Base-by-base conservation (phyloP, 1,140 invertebrate species). In the Megalopta genalis region DNA sequence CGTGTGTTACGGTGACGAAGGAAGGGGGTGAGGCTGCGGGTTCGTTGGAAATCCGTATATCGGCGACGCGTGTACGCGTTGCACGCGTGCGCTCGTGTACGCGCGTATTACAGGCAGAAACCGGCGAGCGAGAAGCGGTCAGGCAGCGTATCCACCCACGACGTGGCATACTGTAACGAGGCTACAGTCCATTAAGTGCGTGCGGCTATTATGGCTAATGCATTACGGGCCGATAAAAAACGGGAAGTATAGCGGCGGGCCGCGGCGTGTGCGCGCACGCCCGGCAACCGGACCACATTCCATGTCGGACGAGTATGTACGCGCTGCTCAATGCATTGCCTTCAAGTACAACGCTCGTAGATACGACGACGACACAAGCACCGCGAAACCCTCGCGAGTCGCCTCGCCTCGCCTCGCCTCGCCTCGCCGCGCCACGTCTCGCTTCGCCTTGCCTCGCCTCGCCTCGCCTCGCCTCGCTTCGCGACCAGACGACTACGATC, bases 261-360 rank as follows among this genome's bases (percentile, higher is more conserved):
- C 85, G 75, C 83, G 86, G 75, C 83, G 86, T 82, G 49, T 46
- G 82, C 86, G 73, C 86, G 73, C 87, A 71, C 76, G 73, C 78
- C 75, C 85, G 81, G 86, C 85, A 84, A 87, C 86, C 90, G 87
- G 91, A 92, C 91, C 90, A 91, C 91, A 92, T 92, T 92, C 91
- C 91, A 91, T 87, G 89, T 91, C 86, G 84, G 86, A 90, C 87
- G 86, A 88, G 88, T 89, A 88, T 88, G 73, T 80, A 85, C 80
- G 83, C 77, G 86, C 86, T 89, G 86, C 85, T 88, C 85, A 84
- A 90, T 88, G 85, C 86, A 87, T 89, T 74, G 76, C 81, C 85
- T 85, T 81, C 88, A 84, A 86, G 84, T 89, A 87, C 86, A 88
- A 83, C 81, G 84, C 75, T 84, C 82, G 82, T 84, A 85, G 82